Base-by-base conservation (phyloP, 2,797 vertebrate genomes). In the Emydoidea blandingii region DNA sequence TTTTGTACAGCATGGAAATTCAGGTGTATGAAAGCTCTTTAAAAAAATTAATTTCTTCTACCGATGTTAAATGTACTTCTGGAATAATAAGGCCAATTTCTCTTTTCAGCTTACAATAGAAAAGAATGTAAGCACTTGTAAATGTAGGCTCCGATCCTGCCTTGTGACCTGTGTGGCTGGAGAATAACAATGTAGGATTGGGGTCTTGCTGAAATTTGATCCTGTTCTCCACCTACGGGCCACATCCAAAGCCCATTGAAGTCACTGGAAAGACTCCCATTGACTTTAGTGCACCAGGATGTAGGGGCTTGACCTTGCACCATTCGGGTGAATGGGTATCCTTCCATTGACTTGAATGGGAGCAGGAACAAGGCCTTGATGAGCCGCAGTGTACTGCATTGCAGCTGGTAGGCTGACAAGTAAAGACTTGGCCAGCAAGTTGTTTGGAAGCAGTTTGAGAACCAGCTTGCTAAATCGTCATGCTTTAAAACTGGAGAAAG, bases 1-100 rank as follows among this genome's bases (percentile, higher is more conserved):
- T 93, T 93, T 96, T 83, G 52, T 95, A 92, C 53, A 89, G 44
- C 79, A 31, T n/a, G 81, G 49, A 86, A 86, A 65, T 65, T 80
- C 21, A 49, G 53, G 56, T 31, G 6, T 47, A 65, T 49, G 29
- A 47, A 59, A 91, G n/a, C 15, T 88, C 59, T 94, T 15, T 27
- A 85, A 5, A 59, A 90, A 31, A 82, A 8, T 86, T 21, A 4
- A 11, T 41, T 44, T 85, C 79, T 68, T 34, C 56, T 83, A 62
- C 41, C 74, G 57, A 23, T 59, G 88, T 83, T 88, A 72, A 41
- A 7, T 62, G 44, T 18, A 25, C 21, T 15, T 72, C 14, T 88
- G 41, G 8, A 3, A 94, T 95, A 88, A 59, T 53, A 83, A 92
- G 37, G 31, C 2, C 78, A 88, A 4, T 53, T 85, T 86, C 86